phyloP scores from a whole-genome alignment of 2,888 invertebrate species.

The Flabesymbios commensalis region DNA sequence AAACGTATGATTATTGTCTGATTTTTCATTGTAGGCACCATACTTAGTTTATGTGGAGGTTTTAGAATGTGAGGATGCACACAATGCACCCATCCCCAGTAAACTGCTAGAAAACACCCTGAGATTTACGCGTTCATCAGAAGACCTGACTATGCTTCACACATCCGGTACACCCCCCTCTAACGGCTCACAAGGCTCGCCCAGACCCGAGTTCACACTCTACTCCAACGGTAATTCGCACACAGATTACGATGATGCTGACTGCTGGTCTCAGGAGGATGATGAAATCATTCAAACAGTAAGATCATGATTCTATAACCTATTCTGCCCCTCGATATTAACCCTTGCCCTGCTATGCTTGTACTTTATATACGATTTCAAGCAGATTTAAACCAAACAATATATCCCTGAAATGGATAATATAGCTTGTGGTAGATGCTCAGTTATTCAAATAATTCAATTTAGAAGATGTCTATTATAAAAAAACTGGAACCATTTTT shows the following conservation, averaged over 20 bases:
- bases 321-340: no score
- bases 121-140: conserved; percentile 60
- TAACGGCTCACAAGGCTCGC: conserved; percentile 1
- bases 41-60: conserved; percentile 98
- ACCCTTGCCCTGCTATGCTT: no score
- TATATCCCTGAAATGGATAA: no score
- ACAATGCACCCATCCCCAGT: conserved; percentile 84
- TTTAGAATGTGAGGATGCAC: conserved; percentile 81
- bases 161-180: background rate
- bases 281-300: conserved; percentile 83
- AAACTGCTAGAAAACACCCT: conserved; percentile 71
- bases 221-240: conserved; percentile 45
- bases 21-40: conserved; percentile 78
- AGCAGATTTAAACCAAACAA: no score
- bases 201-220: conserved; percentile 48
- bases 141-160: conserved; percentile 7
- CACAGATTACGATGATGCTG: conserved; percentile 62
- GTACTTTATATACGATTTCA: no score
- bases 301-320: no score
- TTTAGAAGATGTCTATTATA: no score
- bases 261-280: conserved; percentile 94
- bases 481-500: no score
- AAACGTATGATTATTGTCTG: no score
- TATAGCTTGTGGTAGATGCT: no score
- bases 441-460: no score